phyloP scores from a whole-genome alignment of 2,113 vertebrate species.

The rat (Rattus norvegicus) region DNA sequence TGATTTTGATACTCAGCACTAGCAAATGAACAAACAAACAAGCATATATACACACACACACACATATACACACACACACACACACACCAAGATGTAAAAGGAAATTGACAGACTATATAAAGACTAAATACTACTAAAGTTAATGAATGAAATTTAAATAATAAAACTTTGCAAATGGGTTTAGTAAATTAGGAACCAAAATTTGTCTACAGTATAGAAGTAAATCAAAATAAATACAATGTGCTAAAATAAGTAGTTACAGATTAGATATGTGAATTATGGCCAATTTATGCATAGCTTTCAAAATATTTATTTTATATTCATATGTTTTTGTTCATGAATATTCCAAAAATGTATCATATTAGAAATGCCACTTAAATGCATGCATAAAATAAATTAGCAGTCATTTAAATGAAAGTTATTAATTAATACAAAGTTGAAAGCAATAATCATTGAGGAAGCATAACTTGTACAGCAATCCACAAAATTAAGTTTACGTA shows the following conservation, averaged over 20 bases:
- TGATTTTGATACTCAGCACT: not conserved
- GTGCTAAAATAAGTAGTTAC: not conserved
- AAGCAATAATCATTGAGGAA: not conserved
- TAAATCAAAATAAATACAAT: not conserved
- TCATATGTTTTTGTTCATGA: not conserved
- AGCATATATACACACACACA: too few relatives aligned
- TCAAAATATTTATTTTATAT: not conserved
- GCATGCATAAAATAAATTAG: not conserved
- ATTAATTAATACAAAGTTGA: not conserved
- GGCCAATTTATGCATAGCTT: not conserved
- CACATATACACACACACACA: too few relatives aligned
- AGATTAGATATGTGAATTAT: not conserved
- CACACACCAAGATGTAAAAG: not conserved
- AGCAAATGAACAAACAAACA: too few relatives aligned
- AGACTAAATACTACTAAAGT: not conserved
- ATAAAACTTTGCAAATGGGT: not conserved
- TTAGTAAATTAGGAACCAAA: not conserved
- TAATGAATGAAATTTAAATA: not conserved
- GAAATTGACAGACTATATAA: not conserved
- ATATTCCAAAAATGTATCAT: not conserved
- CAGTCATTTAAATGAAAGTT: not conserved
- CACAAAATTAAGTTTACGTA: not conserved
- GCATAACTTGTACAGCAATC: not conserved
- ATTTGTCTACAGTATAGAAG: not conserved
- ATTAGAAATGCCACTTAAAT: not conserved